Evolutionary conservation across 2,888 invertebrate genomes (phyloP), one percentile per base, ranked within the genome.

Genomic region (Drosophila falleni): DNA sequence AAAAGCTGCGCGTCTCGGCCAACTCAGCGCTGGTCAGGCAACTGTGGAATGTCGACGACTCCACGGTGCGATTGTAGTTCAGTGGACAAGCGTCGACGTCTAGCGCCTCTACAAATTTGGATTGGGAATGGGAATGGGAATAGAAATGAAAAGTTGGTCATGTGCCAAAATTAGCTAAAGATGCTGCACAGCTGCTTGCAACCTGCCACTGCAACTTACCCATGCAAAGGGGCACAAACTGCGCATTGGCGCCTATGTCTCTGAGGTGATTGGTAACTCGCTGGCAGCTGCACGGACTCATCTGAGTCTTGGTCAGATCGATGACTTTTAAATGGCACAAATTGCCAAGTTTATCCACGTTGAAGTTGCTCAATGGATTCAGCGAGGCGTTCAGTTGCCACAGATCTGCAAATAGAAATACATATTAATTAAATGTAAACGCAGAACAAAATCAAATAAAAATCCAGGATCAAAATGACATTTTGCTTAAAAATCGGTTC

Each of bases 241-340:
- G 89, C 3, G 83, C 78, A 69, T 85, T 90, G 56, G 91, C 89
- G 33, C 78, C 80, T 62, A 91, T 67, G 63, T 78, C 73, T 68
- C 87, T 88, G 26, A 92, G 82, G 77, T 92, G 92, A 58, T 88
- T 84, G 67, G 89, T 84, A 47, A 91, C 86, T 79, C 90, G 90
- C 71, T 92, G 91, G 77, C 92, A 92, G 63, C 77, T 77, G 75
- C 91, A 90, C 51, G 81, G 69, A 71, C 89, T 80, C 42, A 93
- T 73, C 66, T 82, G 56, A 9, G 91, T 90, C 65, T 89, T 85
- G 54, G 89, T 90, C 82, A 94, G 84, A 87, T 95, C 95, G 41
- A 96, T 93, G 70, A 92, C 93, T 67, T 92, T 92, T 33, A 96
- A 91, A 67, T 94, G 94, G 89, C 96, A 96, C 92, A 95, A 94